Percentiles rank a stretch among this genome's conserved stretches.
These are phyloP conservation scores for Grallaria varia DNA, from an alignment of 2,113 vertebrate genomes.

Conservation along the genomic window DNA sequence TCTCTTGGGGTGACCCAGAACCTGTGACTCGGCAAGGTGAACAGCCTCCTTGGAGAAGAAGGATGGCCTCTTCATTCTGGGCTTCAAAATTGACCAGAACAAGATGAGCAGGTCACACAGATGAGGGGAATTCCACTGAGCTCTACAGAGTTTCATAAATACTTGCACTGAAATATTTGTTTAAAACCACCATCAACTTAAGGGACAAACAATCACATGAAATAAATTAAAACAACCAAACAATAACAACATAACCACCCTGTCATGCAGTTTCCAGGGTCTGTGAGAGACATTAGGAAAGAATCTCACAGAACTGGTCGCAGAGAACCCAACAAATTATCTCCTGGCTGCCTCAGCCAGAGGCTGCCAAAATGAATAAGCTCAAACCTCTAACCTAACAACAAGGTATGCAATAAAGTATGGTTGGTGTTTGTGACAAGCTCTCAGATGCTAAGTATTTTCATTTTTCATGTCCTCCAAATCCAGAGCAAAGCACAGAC, in stretches of 20 bases:
- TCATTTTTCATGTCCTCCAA: neutral
- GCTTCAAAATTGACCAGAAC: neutral
- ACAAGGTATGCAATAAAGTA: neutral
- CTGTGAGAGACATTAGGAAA: constrained; percentile 5
- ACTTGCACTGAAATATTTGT: neutral
- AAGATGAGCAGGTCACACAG: neutral
- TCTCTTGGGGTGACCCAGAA: neutral
- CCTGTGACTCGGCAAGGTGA: neutral
- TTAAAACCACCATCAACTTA: neutral
- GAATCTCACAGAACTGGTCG: constrained; percentile 23
- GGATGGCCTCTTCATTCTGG: neutral
- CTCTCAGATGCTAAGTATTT: neutral
- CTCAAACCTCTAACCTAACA: neutral
- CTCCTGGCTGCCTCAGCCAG: neutral
- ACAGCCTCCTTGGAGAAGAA: neutral
- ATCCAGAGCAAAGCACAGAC: neutral
- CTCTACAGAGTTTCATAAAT: neutral
- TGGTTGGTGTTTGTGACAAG: neutral
- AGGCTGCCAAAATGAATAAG: neutral
- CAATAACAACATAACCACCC: neutral
- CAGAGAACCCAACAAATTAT: neutral
- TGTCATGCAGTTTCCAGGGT: constrained; percentile 45
- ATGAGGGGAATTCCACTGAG: neutral
- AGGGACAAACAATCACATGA: neutral
- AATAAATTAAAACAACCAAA: constrained; percentile 7